Evolutionary conservation across 1,140 invertebrate species (phyloP).

Genomic region (Episyrphus balteatus): DNA sequence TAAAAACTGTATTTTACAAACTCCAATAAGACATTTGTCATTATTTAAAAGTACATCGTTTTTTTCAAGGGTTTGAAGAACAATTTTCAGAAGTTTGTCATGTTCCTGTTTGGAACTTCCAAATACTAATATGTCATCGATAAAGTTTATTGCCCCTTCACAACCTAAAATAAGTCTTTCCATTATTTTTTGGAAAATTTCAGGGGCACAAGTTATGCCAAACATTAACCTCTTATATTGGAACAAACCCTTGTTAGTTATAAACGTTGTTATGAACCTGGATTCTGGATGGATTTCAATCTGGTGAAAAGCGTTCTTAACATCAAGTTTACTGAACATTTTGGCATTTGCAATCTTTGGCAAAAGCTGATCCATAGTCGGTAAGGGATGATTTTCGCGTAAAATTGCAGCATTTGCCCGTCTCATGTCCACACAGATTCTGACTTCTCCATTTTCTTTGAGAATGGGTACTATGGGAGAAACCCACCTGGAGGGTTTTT

Average conservation of each 20-base stretch:
- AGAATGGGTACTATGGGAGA: constrained; percentile 28
- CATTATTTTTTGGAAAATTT: constrained; percentile 34
- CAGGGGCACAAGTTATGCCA: constrained; percentile 26
- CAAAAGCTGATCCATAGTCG: constrained; percentile 25
- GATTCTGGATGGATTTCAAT: background rate
- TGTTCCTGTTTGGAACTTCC: constrained; percentile 14
- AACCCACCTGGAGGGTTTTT: constrained; percentile 19
- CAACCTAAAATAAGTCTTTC: constrained; percentile 16
- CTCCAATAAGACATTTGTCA: constrained; percentile 21
- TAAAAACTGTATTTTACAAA: constrained; percentile 10
- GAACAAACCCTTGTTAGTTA: constrained; percentile 24
- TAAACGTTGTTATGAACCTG: constrained; percentile 27
- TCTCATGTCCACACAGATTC: constrained; percentile 36
- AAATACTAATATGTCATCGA: constrained; percentile 29
- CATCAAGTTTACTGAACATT: constrained; percentile 19
- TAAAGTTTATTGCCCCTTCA: constrained; percentile 14
- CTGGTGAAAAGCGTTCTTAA: constrained; percentile 23
- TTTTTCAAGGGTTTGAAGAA: constrained; percentile 23
- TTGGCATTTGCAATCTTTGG: constrained; percentile 17
- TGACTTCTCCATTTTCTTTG: constrained; percentile 22
- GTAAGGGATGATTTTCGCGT: constrained; percentile 28
- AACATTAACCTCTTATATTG: constrained; percentile 29
- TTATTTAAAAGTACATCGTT: constrained; percentile 31
- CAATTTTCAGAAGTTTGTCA: constrained; percentile 14
- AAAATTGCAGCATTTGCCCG: constrained; percentile 29